Evolutionary conservation across 1,140 invertebrate genomes (phyloP), one percentile per base, ranked within the genome.

Genomic region (Drosophila jambulina): DNA sequence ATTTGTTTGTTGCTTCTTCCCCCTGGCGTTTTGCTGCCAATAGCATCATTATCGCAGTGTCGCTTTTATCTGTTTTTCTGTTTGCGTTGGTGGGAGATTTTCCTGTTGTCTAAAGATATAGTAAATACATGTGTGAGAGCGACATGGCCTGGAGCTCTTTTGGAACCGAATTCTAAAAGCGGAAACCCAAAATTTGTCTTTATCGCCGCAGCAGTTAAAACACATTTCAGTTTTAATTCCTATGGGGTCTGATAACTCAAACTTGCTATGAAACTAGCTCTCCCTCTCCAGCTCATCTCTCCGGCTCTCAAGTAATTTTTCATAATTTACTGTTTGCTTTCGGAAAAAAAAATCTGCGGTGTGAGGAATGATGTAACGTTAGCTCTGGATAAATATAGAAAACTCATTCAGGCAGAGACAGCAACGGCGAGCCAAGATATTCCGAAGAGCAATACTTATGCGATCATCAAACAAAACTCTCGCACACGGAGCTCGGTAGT

Each of bases 331-430:
- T 25, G 46, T 19, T 43, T 23, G 29, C 23, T 45, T 53, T 45
- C 1, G 29, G 15, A 12, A 49, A 49, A 27, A 48, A 49, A 49
- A 49, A 54, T 70, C 48, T 49, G 15, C 36, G 46, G 10, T 51
- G 38, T n/a, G 46, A 43, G 46, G 36, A 21, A 68, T 70, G 67
- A 71, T 70, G 67, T 67, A 70, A 69, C 63, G 25, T n/a, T 69
- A 46, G 49, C 29, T 49, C 53, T 72, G 69, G 69, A 71, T 72
- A 72, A 72, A 72, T 72, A 72, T 72, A 72, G 69, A 72, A 72
- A 72, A 72, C 53, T 42, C 45, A 71, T 36, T 61, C 32, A 36
- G 56, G 58, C 42, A 67, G 63, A 67, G 19, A 65, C 60, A 62
- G 15, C 27, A 25, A 23, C 23, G 38, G 23, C 13, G 32, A 51